Base-by-base conservation (phyloP, 92 coral and sea anemone species). In the Meandrina meandrites region DNA sequence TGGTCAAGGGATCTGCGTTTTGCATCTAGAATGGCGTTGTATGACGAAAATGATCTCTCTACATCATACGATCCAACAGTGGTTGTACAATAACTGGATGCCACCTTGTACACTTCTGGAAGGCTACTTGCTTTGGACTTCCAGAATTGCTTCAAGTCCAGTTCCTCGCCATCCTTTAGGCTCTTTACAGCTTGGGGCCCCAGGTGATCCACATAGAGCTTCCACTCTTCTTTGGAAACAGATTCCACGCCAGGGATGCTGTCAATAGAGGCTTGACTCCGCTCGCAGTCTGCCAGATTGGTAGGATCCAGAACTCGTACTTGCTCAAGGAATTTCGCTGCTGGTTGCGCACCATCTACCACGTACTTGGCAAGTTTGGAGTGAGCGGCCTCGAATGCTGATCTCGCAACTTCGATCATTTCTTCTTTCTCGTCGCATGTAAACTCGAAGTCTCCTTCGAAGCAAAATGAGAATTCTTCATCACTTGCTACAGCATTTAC, bases 51-150 rank as follows among this genome's bases (percentile, higher is more conserved):
- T 21, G 92, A 42, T 17, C 88, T 78, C 27, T 84, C 94, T 22
- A 91, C 89, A 40, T 91, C 94, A 70, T 91, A 91, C 8, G 87
- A 91, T 37, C 94, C 94, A 35, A 91, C 79, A 31, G 92, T 91
- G 12, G 89, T 60, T 12, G 89, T 89, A 34, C 88, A 91, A 62
- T 85, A 89, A 45, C 85, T 54, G 17, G 81, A 86, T 24, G 90
- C 92, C 14, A 89, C 47, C 81, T 82, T 83, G 76, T 82, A 91
- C 51, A 91, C 86, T 73, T 83, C 80, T 83, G 89, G 93, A 79
- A 91, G 93, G 78, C 81, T 83, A 19, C 42, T 86, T 57, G 93
- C 93, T 34, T 88, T 88, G 45, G 91, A 81, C 81, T 91, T 91
- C 93, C 93, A 91, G 30, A 88, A 91, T 37, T 72, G 91, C 75